Evolutionary conservation across 2,113 vertebrate species (phyloP).

Genomic region (Illadopsis cleaveri): DNA sequence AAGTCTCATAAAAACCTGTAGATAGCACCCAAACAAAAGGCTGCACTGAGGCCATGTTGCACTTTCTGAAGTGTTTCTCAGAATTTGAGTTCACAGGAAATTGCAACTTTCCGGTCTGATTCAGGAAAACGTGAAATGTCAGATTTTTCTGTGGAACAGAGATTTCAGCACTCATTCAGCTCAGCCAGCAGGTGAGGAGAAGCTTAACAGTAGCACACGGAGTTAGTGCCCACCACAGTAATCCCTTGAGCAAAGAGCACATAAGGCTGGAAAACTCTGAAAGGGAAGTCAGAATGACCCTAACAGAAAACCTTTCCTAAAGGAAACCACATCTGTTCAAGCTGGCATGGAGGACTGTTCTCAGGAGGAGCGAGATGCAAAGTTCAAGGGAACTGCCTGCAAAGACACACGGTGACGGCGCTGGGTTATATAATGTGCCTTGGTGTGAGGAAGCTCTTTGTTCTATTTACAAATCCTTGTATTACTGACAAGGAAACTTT

Average conservation of each 20-base stretch:
- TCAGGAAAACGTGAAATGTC: slow-evolving; percentile 39
- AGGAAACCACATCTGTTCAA: slow-evolving; percentile 40
- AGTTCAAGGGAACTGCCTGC: slow-evolving; percentile 34
- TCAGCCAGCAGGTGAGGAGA: slow-evolving; percentile 49
- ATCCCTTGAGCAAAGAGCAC: slow-evolving; percentile 52
- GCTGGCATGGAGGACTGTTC: slow-evolving; percentile 49
- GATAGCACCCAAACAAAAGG: slow-evolving; percentile 31
- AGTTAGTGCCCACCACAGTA: not conserved
- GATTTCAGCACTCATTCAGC: not conserved
- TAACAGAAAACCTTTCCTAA: slow-evolving; percentile 29
- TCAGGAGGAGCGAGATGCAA: slow-evolving; percentile 22
- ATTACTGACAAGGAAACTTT: slow-evolving; percentile 39
- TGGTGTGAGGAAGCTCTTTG: slow-evolving; percentile 23
- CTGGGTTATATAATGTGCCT: not conserved
- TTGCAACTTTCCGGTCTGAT: slow-evolving; percentile 47
- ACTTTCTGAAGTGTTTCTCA: slow-evolving; percentile 20
- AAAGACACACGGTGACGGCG: not conserved
- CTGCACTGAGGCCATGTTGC: not conserved
- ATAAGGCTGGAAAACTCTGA: slow-evolving; percentile 29
- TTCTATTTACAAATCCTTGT: slow-evolving; percentile 40
- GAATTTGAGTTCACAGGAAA: slow-evolving; percentile 44
- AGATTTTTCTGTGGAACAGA: slow-evolving; percentile 23
- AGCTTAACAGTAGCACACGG: not conserved
- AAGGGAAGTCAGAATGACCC: slow-evolving; percentile 47
- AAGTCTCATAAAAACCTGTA: not conserved